These are phyloP conservation scores for Helicoverpa armigera DNA, from an alignment of 1,140 invertebrate species.

Conservation along the genomic window DNA sequence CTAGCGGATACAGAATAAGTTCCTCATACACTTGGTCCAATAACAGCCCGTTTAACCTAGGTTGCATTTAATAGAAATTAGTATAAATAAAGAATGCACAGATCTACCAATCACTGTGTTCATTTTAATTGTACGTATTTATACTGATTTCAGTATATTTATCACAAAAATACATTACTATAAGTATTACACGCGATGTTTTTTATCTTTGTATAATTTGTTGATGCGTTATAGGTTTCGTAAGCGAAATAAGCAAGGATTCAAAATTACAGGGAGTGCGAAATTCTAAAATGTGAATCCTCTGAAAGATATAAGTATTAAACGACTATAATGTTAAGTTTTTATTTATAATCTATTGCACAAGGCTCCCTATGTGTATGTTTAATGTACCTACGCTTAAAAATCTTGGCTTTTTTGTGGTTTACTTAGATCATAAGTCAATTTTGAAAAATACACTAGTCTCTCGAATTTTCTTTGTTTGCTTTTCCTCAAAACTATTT, in stretches of 20 bases:
- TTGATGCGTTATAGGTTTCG: slow-evolving; percentile 16
- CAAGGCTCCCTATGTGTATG: slow-evolving; percentile 62
- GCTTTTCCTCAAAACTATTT: not conserved
- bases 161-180: slow-evolving; percentile 50
- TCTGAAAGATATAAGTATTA: slow-evolving; percentile 23
- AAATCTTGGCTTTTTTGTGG: slow-evolving; percentile 55
- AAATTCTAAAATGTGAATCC: slow-evolving; percentile 41
- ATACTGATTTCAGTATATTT: slow-evolving; percentile 48
- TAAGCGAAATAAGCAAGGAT: not conserved
- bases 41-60: slow-evolving; percentile 47
- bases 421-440: slow-evolving; percentile 60
- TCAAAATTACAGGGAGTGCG: slow-evolving; percentile 35
- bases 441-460: slow-evolving; percentile 73
- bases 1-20: not conserved
- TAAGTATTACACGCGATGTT: slow-evolving; percentile 43
- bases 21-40: slow-evolving; percentile 14
- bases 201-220: slow-evolving; percentile 44
- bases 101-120: slow-evolving; percentile 77
- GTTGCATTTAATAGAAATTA: slow-evolving; percentile 74
- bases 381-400: slow-evolving; percentile 62
- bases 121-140: slow-evolving; percentile 63
- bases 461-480: slow-evolving; percentile 50
- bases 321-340: slow-evolving; percentile 27
- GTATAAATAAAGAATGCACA: slow-evolving; percentile 65
- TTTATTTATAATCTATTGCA: slow-evolving; percentile 57